Base-by-base conservation (phyloP, 2,113 vertebrate genomes). In the Cynocephalus volans region DNA sequence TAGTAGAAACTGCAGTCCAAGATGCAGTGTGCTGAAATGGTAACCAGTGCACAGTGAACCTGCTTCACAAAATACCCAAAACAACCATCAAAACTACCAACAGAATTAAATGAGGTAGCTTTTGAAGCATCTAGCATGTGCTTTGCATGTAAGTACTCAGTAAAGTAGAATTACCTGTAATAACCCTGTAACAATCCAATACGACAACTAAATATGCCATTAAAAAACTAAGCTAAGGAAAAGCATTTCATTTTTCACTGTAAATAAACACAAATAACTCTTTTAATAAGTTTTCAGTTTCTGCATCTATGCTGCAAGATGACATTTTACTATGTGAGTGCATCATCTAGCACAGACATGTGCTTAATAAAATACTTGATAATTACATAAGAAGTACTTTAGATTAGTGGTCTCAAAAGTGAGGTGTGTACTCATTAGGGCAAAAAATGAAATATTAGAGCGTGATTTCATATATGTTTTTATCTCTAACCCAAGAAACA, bases 321-420 rank as follows among this genome's bases (percentile, higher is more conserved):
- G 15, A 24, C 41, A 73, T 36, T 93, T 85, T 41, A 36, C 6
- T 15, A 67, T 31, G 3, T 69, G 18, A 80, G 23, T 58, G 7
- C 31, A 52, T 56, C 52, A 4, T 75, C 26, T 36, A 88, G 70
- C 28, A 54, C 28, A 72, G 18, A 80, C 8, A 72, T 2, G 21
- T 85, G 33, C 24, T 79, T 67, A 56, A 72, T 90, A 90, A 93
- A 96, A 58, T 52, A 93, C 41, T 96, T 72, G 41, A 50, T 84
- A 54, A 64, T 24, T 0, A 72, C 56, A 48, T 70, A 79, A 67
- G n/a, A 60, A 84, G 26, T 64, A 45, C 14, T 79, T 72, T 48
- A 90, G 26, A 45, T n/a, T 14, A 67, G 3, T 84, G 62, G 36
- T 72, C 65, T 96, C 86, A 90, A 86, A 77, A 79, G 79, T 62